These are phyloP conservation scores for Lates japonicus DNA, from an alignment of 2,797 vertebrate species.

Conservation along the genomic window DNA sequence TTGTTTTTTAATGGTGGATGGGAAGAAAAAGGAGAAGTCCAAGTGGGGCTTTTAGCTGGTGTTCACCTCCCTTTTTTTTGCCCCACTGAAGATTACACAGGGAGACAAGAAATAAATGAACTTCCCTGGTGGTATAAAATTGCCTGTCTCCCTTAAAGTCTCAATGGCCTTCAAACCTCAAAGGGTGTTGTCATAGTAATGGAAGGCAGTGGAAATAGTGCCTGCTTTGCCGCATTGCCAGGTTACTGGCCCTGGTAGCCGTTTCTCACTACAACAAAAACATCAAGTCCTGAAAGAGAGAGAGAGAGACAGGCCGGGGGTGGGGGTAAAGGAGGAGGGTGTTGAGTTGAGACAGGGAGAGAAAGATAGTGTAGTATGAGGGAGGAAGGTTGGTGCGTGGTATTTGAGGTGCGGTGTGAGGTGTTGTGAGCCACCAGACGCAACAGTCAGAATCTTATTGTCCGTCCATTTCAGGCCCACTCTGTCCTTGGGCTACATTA, in stretches of 20 bases:
- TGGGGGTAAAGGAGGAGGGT: too few species aligned
- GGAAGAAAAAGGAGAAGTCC: slow-evolving; percentile 36
- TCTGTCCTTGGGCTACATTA: too few species aligned
- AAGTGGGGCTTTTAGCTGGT: slow-evolving; percentile 47
- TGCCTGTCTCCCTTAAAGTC: slow-evolving; percentile 67
- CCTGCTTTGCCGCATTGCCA: slow-evolving; percentile 74
- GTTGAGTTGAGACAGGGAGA: too few species aligned
- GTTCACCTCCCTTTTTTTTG: slow-evolving; percentile 1
- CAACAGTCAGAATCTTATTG: too few species aligned
- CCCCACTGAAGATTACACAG: slow-evolving; percentile 63
- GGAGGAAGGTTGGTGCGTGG: too few species aligned
- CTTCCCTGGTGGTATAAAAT: slow-evolving; percentile 69
- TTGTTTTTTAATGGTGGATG: slow-evolving; percentile 37
- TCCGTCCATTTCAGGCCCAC: too few species aligned
- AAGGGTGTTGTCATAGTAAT: slow-evolving; percentile 85
- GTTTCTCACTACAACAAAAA: slow-evolving; percentile 59
- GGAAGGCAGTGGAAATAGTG: slow-evolving; percentile 79
- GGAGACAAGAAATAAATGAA: slow-evolving; percentile 75
- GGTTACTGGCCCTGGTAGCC: slow-evolving; percentile 66
- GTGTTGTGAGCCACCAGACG: too few species aligned
- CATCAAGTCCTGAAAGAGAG: slow-evolving; percentile 55
- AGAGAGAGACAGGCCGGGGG: neutral
- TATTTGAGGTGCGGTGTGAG: too few species aligned
- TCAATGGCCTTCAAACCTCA: slow-evolving; percentile 75
- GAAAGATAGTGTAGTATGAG: too few species aligned